Evolutionary conservation across 2,797 vertebrate genomes (phyloP).

Genomic region (Cuculus canorus): DNA sequence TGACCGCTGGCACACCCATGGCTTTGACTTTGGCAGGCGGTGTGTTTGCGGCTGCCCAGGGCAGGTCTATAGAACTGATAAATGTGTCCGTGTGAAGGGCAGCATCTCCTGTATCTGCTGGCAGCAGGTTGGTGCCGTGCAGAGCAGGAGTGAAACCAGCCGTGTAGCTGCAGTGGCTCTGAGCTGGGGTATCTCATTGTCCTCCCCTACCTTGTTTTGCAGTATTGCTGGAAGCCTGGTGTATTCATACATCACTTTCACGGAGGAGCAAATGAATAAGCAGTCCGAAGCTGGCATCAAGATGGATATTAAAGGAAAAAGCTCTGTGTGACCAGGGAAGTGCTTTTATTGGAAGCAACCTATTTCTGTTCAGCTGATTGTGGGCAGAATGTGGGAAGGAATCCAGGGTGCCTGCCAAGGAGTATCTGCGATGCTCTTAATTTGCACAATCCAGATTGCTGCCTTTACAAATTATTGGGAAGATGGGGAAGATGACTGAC

Average conservation of each 20-base stretch:
- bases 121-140: no score
- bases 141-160: not conserved
- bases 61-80: not conserved
- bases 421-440: constrained; percentile 11
- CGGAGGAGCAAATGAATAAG: constrained; percentile 88
- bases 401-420: not conserved
- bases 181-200: not conserved
- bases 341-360: not conserved
- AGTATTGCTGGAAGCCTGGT: constrained; percentile 97
- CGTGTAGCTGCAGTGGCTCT: not conserved
- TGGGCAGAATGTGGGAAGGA: not conserved
- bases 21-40: not conserved
- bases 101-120: not conserved
- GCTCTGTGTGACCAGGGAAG: constrained; percentile 73
- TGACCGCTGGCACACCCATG: accelerated
- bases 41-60: not conserved
- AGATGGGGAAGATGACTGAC: not conserved
- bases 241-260: constrained; percentile 95
- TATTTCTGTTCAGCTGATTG: not conserved
- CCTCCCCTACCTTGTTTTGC: not conserved
- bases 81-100: not conserved
- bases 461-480: constrained; percentile 49
- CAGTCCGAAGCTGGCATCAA: constrained; percentile 72
- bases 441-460: constrained; percentile 64
- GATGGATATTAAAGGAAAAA: constrained; percentile 82